These are phyloP conservation scores for Acanthopagrus latus DNA, from an alignment of 2,797 vertebrate genomes.

Conservation along the genomic window DNA sequence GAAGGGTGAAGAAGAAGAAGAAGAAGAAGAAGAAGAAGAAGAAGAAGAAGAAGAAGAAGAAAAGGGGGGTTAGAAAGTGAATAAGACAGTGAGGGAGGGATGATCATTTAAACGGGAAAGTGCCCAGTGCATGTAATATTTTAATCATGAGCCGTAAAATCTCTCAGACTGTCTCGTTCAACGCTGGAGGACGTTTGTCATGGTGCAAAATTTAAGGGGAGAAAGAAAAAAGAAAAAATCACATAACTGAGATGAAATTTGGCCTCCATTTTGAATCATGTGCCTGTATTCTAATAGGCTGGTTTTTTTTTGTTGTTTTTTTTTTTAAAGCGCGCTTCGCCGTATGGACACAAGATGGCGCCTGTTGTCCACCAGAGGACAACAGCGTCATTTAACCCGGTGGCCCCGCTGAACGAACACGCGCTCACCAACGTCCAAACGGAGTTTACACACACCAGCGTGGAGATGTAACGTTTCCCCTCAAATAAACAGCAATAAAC, in stretches of 20 bases:
- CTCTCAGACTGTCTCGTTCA: not conserved
- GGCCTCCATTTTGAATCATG: conserved; percentile 33
- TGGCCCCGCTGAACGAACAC: too few relatives aligned
- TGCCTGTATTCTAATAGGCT: too few relatives aligned
- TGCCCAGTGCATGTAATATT: too few relatives aligned
- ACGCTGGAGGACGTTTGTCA: too few relatives aligned
- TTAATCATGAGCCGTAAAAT: too few relatives aligned
- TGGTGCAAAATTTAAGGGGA: too few relatives aligned
- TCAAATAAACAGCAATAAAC: not conserved
- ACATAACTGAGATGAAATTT: not conserved
- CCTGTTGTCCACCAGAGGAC: conserved; percentile 21
- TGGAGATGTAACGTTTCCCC: not conserved
- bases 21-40: not conserved
- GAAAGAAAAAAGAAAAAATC: not conserved
- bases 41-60: not conserved
- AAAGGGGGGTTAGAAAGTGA: not conserved
- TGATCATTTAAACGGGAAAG: too few relatives aligned
- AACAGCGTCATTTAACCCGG: not conserved
- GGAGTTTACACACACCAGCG: not conserved
- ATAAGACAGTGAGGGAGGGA: not conserved
- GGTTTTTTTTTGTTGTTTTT: too few relatives aligned
- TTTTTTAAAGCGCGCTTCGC: not conserved
- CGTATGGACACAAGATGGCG: conserved; percentile 70
- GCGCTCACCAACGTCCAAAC: not conserved
- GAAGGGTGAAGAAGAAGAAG: not conserved